Percentiles rank a stretch among this genome's conserved stretches.
Conservation (phyloP, 1,140 invertebrate genomes). For the Anoplophora glabripennis region DNA sequence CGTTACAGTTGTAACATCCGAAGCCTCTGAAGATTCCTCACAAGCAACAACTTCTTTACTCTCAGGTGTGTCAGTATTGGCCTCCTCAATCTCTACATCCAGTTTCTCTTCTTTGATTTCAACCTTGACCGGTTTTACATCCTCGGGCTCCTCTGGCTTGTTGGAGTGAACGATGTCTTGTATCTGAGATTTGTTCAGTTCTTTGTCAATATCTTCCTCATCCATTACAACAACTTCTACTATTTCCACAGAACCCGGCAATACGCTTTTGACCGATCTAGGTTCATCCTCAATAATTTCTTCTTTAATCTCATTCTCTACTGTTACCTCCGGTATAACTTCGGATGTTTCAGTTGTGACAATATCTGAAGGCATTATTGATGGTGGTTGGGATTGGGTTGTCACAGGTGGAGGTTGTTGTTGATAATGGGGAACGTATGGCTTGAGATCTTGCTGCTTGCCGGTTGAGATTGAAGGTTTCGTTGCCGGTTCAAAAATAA, state of each 20-base stretch:
- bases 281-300: slow-evolving; percentile 22
- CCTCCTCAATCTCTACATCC: slow-evolving; percentile 14
- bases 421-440: slow-evolving; percentile 25
- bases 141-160: slow-evolving; percentile 17
- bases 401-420: slow-evolving; percentile 13
- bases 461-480: slow-evolving; percentile 24
- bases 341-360: neutral
- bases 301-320: neutral
- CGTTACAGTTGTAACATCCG: slow-evolving; percentile 4
- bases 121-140: slow-evolving; percentile 26
- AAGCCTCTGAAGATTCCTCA: slow-evolving; percentile 34
- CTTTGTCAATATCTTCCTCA: slow-evolving; percentile 44
- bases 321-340: neutral
- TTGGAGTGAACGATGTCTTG: slow-evolving; percentile 38
- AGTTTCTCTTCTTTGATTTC: slow-evolving; percentile 24
- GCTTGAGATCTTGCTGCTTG: slow-evolving; percentile 24
- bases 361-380: neutral
- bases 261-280: neutral
- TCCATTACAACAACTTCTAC: slow-evolving; percentile 41
- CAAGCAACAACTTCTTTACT: slow-evolving; percentile 27
- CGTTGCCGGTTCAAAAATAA: slow-evolving; percentile 35
- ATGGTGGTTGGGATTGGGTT: neutral
- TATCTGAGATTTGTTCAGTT: slow-evolving; percentile 44
- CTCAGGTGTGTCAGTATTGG: neutral
- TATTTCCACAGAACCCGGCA: slow-evolving; percentile 36